phyloP scores from a whole-genome alignment of 1,140 invertebrate species.

The Babylonia areolata region DNA sequence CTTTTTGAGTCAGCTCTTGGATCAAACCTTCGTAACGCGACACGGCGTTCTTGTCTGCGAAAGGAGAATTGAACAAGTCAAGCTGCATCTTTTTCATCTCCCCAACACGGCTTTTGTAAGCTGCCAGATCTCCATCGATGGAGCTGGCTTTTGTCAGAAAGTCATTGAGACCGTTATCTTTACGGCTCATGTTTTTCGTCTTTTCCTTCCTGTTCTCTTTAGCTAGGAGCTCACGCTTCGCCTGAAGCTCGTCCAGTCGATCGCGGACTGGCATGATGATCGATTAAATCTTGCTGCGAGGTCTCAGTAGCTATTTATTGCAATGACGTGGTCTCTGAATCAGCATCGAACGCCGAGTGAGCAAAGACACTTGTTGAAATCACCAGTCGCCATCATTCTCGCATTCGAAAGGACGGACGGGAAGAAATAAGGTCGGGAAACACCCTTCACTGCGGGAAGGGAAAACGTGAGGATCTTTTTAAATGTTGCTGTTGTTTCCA shows the following conservation, averaged over 20 bases:
- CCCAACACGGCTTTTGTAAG: constrained; percentile 47
- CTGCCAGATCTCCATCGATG: constrained; percentile 51
- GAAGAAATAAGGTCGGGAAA: no score
- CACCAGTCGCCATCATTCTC: background rate
- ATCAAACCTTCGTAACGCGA: constrained; percentile 43
- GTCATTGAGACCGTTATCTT: constrained; percentile 45
- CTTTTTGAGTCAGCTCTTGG: constrained; percentile 37
- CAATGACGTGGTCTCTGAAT: constrained; percentile 16
- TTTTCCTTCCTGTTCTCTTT: constrained; percentile 51
- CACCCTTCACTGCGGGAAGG: no score
- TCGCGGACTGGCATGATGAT: constrained; percentile 54
- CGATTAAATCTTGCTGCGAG: background rate
- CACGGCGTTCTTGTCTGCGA: constrained; percentile 40
- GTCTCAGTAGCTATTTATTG: constrained; percentile 24
- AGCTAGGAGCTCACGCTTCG: constrained; percentile 48
- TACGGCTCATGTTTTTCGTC: constrained; percentile 47
- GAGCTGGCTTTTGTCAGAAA: constrained; percentile 52
- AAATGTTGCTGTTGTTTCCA: no score
- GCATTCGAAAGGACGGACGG: no score
- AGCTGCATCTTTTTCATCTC: constrained; percentile 56
- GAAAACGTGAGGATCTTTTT: no score
- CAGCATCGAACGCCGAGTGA: background rate
- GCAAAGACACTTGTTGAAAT: constrained; percentile 5
- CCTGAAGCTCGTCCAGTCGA: constrained; percentile 54
- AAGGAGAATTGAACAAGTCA: constrained; percentile 56